Evolutionary conservation across 1,140 invertebrate genomes (phyloP), one percentile per base, ranked within the genome.

Genomic region (Araneus ventricosus): DNA sequence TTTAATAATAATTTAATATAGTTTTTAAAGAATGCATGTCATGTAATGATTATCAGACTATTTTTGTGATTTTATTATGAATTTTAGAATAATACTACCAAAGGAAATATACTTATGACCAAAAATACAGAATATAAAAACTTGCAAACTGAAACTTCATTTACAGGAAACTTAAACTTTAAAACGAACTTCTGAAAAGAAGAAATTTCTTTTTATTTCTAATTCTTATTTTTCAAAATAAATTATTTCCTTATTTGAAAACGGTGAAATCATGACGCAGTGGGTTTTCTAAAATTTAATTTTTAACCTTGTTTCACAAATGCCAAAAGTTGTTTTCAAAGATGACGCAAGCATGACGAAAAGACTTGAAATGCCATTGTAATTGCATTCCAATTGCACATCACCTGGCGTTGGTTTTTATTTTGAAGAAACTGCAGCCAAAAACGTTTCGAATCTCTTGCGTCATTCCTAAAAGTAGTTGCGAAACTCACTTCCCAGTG

Each of bases 391-490:
- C 34, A 17, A 75, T 75, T 75, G 30, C 30, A 75, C 70, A 34
- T 75, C 67, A 75, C 70, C 70, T 75, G 70, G 70, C 70, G 70
- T 34, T 75, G 70, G 17, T 75, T 75, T 75, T 75, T 75, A 75
- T 75, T 75, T 75, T 75, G 34, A 75, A 75, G 70, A 75, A 75
- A 30, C 70, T 34, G 30, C 59, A 34, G 70, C 70, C 30, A 75
- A 75, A 75, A 75, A 75, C 34, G 20, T 75, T 75, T 37, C 30
- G 34, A n/a, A 30, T 27, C 27, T 67, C 63, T 75, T 75, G 70
- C 70, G 70, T 75, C 70, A 75, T 37, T 34, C 17, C 70, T 75
- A 75, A 75, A 75, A 75, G 70, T 75, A 75, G 70, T 37, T 34
- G 34, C 14, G 30, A 34, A 34, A 75, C 30, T 34, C 59, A 61